Conservation (phyloP, 2,797 vertebrate genomes). For the Acanthornis magna region DNA sequence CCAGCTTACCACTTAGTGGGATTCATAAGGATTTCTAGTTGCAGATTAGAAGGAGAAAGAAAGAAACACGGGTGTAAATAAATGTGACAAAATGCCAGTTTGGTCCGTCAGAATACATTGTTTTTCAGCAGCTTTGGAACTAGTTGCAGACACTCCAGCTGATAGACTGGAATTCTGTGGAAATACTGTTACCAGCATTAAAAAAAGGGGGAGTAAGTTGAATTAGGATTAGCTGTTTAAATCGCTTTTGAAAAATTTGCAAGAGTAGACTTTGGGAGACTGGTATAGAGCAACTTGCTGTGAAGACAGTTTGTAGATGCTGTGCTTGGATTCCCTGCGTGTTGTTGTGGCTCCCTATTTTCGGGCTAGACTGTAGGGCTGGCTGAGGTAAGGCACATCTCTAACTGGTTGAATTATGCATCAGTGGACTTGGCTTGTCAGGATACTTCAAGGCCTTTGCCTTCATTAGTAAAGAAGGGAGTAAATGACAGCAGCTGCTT, state of each 20-base stretch:
- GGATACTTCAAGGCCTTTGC: neutral
- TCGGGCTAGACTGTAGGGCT: neutral
- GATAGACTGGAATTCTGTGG: neutral
- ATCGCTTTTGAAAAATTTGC: neutral
- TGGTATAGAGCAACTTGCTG: neutral
- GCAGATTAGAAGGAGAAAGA: neutral
- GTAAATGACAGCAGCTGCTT: neutral
- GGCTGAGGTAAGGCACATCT: neutral
- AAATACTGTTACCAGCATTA: neutral
- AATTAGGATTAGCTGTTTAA: neutral
- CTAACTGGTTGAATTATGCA: neutral
- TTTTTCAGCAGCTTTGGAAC: neutral
- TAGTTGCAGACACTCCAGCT: neutral
- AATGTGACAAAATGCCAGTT: neutral
- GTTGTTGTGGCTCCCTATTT: neutral
- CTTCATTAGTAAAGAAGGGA: neutral
- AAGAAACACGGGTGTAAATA: neutral
- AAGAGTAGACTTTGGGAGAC: neutral
- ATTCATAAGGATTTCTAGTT: neutral
- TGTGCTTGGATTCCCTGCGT: neutral
- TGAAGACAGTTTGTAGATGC: neutral
- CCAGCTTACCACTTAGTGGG: neutral
- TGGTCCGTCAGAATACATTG: neutral
- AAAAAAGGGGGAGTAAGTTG: rapidly evolving
- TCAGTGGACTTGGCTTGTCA: neutral